Conservation (phyloP, 2,888 invertebrate species). For the Luffia ferchaultella region DNA sequence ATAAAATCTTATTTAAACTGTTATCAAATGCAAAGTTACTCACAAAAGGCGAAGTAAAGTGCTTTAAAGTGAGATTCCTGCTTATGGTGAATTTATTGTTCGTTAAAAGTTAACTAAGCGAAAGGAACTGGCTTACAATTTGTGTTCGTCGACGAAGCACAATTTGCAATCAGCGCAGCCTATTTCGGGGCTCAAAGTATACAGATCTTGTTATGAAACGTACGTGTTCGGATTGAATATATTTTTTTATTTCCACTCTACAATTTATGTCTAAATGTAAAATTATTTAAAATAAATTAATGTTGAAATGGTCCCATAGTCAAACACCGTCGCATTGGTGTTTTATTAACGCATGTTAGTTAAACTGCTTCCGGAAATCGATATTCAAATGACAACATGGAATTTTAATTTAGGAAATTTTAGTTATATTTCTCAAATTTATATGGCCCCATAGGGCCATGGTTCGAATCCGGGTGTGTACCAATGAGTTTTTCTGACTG, state of each 20-base stretch:
- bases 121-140: conserved; percentile 44
- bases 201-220: conserved; percentile 1
- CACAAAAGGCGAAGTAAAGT: conserved; percentile 1
- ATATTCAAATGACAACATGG: too few relatives aligned
- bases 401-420: too few relatives aligned
- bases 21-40: neutral
- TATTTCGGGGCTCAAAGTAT: conserved; percentile 23
- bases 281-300: too few relatives aligned
- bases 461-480: too few relatives aligned
- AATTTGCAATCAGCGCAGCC: conserved; percentile 56
- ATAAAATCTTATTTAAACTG: neutral
- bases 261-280: too few relatives aligned
- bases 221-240: neutral
- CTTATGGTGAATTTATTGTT: conserved; percentile 31
- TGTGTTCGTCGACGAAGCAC: conserved; percentile 43
- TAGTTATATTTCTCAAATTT: too few relatives aligned
- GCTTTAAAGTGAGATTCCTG: conserved; percentile 25
- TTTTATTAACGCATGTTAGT: too few relatives aligned
- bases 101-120: conserved; percentile 32
- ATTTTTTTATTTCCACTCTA: neutral
- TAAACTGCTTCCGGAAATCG: too few relatives aligned
- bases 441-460: too few relatives aligned
- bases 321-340: too few relatives aligned
- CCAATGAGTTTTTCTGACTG: too few relatives aligned
- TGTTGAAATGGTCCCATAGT: too few relatives aligned